Conservation (phyloP, 53 echinoderm and acorn worm species). For the Echinarachnius parma region DNA sequence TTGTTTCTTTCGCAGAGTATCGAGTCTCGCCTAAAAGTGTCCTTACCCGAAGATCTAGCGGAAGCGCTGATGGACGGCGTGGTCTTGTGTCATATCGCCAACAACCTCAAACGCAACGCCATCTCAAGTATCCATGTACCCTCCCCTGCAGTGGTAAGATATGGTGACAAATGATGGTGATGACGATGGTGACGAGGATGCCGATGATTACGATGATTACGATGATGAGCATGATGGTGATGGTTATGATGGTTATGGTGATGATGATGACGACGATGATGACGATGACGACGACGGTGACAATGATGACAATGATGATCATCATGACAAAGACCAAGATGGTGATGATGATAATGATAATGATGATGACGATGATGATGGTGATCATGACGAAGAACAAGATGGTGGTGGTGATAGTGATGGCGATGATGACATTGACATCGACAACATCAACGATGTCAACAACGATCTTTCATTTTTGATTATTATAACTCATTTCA, state of each 20-base stretch:
- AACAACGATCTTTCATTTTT: no score
- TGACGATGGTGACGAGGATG: neutral
- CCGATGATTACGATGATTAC: no score
- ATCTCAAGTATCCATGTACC: slow-evolving; percentile 85
- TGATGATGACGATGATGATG: neutral
- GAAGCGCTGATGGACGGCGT: slow-evolving; percentile 87
- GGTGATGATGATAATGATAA: neutral
- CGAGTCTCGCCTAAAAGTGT: slow-evolving; percentile 79
- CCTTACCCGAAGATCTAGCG: slow-evolving; percentile 81
- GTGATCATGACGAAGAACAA: neutral
- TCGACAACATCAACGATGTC: neutral
- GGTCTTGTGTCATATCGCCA: slow-evolving; percentile 83
- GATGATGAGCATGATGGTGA: no score
- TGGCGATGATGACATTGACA: neutral
- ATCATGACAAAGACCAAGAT: neutral
- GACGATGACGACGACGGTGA: neutral
- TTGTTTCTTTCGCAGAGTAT: slow-evolving; percentile 72
- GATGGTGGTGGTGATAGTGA: slow-evolving; percentile 1
- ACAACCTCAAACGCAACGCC: slow-evolving; percentile 71
- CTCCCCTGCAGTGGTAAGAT: slow-evolving; percentile 78
- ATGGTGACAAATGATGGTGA: neutral
- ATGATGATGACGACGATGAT: neutral
- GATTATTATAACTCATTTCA: no score
- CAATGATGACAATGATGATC: neutral
- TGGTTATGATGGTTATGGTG: neutral